These are phyloP conservation scores for Caenorhabditis plicata DNA, from an alignment of 2,888 invertebrate species.

Conservation along the genomic window DNA sequence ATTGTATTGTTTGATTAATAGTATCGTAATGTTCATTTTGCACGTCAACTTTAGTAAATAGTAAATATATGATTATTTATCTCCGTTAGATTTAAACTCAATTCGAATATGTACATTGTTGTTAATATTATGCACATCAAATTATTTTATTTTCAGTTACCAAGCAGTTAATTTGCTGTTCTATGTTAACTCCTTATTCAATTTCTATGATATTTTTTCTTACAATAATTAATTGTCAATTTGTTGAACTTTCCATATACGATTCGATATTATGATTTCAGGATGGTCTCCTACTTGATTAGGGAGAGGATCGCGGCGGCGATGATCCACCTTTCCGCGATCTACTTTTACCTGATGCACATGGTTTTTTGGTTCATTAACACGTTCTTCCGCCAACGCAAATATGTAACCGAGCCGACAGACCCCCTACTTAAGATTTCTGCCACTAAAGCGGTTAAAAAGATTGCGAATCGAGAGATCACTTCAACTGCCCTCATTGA, in stretches of 20 bases:
- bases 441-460: conserved; percentile 65
- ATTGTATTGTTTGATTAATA: too few species aligned
- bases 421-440: conserved; percentile 66
- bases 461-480: conserved; percentile 66
- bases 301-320: conserved; percentile 8
- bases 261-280: background rate
- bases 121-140: too few species aligned
- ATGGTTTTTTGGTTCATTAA: conserved; percentile 34
- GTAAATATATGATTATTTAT: too few species aligned
- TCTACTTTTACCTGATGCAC: conserved; percentile 29
- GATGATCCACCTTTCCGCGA: conserved; percentile 9
- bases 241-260: background rate
- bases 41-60: too few species aligned
- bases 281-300: conserved; percentile 17
- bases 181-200: too few species aligned
- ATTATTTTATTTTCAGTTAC: too few species aligned
- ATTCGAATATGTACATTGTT: too few species aligned
- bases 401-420: conserved; percentile 61
- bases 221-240: too few species aligned
- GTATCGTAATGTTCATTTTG: too few species aligned
- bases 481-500: conserved; percentile 48
- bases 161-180: too few species aligned
- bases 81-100: too few species aligned
- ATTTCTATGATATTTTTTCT: too few species aligned
- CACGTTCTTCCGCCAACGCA: conserved; percentile 31